phyloP scores from a whole-genome alignment of 2,797 vertebrate genomes.

The Premnoplex brunnescens region DNA sequence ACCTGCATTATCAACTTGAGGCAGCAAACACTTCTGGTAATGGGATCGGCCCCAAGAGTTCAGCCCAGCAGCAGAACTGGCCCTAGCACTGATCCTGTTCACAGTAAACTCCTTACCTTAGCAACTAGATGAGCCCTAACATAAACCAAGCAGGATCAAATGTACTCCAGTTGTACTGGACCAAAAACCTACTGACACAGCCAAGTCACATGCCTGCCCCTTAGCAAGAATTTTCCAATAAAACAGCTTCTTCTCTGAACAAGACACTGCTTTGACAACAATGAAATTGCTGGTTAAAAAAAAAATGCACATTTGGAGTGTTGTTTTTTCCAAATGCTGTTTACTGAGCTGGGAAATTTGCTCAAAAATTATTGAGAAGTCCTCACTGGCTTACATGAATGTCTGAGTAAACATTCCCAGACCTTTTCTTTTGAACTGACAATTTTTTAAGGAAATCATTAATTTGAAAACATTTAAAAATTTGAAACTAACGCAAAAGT shows the following conservation, averaged over 20 bases:
- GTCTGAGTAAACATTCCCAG: background rate
- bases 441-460: background rate
- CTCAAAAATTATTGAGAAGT: background rate
- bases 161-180: background rate
- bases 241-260: background rate
- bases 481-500: background rate
- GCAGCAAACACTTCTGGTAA: background rate
- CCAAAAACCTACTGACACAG: background rate
- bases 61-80: background rate
- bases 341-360: background rate
- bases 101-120: background rate
- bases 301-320: background rate
- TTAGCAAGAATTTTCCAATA: background rate
- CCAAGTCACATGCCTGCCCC: background rate
- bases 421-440: background rate
- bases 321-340: background rate
- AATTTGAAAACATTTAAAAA: background rate
- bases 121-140: slow-evolving; percentile 10
- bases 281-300: background rate
- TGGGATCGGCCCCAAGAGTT: background rate
- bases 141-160: slow-evolving; percentile 32
- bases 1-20: background rate
- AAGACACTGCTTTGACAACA: background rate
- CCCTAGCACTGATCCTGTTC: background rate
- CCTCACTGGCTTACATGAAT: background rate